Conservation (phyloP, 2,797 vertebrate species). For the Crocidura indochinensis region DNA sequence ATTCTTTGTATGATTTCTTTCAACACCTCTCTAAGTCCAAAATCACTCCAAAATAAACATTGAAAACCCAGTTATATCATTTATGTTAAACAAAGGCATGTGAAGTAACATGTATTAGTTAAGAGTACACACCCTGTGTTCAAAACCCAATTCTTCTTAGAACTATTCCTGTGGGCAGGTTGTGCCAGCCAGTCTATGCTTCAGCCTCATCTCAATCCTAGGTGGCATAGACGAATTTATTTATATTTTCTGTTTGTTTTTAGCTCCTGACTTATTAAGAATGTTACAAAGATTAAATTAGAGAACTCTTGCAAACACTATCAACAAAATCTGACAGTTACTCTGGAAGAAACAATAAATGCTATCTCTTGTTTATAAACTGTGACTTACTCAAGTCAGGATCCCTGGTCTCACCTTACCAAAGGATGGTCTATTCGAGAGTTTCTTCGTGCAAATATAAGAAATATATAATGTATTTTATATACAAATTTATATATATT, state of each 20-base stretch:
- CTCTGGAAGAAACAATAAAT: not conserved
- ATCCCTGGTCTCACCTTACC: not conserved
- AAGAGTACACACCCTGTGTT: not conserved
- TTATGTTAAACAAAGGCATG: slow-evolving; percentile 1
- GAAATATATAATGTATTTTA: too few relatives aligned
- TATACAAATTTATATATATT: too few relatives aligned
- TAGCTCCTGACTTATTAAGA: not conserved
- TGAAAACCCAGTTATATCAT: not conserved
- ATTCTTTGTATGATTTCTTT: slow-evolving; percentile 40
- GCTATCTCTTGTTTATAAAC: not conserved
- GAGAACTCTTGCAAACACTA: not conserved
- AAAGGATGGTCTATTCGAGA: not conserved
- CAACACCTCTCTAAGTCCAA: not conserved
- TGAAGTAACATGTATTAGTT: not conserved
- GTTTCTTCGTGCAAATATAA: too few relatives aligned
- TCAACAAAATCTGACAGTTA: not conserved
- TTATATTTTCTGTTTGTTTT: too few relatives aligned
- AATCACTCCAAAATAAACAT: slow-evolving; percentile 45
- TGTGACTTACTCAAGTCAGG: not conserved
- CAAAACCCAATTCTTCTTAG: slow-evolving; percentile 37
- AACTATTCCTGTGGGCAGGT: slow-evolving; percentile 12
- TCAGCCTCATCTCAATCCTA: not conserved
- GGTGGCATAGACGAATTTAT: not conserved
- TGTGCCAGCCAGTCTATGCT: not conserved
- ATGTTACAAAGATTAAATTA: slow-evolving; percentile 53